Percentiles rank a stretch among this genome's conserved stretches.
These are phyloP conservation scores for Phengaris alcon DNA, from an alignment of 2,888 invertebrate species.

Conservation along the genomic window DNA sequence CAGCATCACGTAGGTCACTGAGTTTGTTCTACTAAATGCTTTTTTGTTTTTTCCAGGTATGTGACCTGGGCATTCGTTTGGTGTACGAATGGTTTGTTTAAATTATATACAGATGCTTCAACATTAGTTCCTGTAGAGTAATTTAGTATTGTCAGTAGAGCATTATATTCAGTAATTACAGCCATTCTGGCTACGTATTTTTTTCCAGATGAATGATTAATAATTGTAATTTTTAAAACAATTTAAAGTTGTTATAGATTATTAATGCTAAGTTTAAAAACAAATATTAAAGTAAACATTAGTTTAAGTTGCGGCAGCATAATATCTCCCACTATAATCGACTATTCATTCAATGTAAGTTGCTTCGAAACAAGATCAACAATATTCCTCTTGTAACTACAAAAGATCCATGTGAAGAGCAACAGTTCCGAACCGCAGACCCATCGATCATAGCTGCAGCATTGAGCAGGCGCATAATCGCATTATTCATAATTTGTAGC, in stretches of 20 bases:
- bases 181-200: no score
- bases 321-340: no score
- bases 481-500: constrained; percentile 64
- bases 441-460: constrained; percentile 53
- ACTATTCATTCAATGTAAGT: no score
- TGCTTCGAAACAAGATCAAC: no score
- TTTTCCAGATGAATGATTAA: no score
- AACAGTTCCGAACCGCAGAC: constrained; percentile 30
- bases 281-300: no score
- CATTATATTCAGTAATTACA: no score
- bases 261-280: no score
- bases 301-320: no score
- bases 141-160: no score
- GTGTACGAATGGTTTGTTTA: constrained; percentile 34
- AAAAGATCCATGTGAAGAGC: constrained; percentile 17
- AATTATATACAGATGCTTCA: constrained; percentile 31
- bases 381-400: not conserved
- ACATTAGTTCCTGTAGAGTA: not conserved
- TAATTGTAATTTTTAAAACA: no score
- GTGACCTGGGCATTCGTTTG: constrained; percentile 11
- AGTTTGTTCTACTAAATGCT: constrained; percentile 52
- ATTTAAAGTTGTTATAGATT: no score
- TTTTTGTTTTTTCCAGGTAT: constrained; percentile 43
- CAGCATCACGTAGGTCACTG: constrained; percentile 55
- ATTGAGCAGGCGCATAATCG: constrained; percentile 47